Conservation (phyloP, 2,888 invertebrate genomes). For the Nemotelus nigrinus region DNA sequence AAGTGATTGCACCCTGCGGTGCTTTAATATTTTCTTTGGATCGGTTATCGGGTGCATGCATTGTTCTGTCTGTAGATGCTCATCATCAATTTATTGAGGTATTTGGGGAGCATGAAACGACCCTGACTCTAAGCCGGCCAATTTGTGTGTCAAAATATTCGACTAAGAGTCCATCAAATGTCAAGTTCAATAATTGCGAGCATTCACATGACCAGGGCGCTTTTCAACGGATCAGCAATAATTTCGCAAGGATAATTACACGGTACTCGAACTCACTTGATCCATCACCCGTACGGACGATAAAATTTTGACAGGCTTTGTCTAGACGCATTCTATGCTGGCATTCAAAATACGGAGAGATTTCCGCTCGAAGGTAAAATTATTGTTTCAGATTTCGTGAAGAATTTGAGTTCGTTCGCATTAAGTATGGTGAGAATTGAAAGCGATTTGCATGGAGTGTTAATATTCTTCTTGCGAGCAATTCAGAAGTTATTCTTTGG, state of each 20-base stretch:
- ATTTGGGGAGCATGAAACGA: not conserved
- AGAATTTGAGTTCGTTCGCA: too few species aligned
- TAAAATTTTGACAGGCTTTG: slow-evolving; percentile 33
- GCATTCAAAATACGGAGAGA: too few species aligned
- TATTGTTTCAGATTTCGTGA: too few species aligned
- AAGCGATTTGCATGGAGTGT: too few species aligned
- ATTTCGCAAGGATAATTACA: slow-evolving; percentile 25
- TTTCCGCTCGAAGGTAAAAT: too few species aligned
- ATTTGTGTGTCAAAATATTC: slow-evolving; percentile 41
- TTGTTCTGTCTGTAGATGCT: not conserved
- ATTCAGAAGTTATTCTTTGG: too few species aligned
- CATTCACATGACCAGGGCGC: slow-evolving; percentile 27
- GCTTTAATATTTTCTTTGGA: slow-evolving; percentile 12
- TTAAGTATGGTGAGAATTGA: too few species aligned
- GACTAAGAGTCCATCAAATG: slow-evolving; percentile 41
- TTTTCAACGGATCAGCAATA: not conserved
- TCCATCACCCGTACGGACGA: not conserved
- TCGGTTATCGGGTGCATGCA: slow-evolving; percentile 1
- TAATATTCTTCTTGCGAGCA: too few species aligned
- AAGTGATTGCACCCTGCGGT: slow-evolving; percentile 13
- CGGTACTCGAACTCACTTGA: slow-evolving; percentile 28
- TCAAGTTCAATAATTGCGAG: slow-evolving; percentile 39
- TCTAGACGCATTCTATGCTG: not conserved
- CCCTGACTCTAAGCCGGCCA: slow-evolving; percentile 13
- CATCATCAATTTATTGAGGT: slow-evolving; percentile 18